These are phyloP conservation scores for Trogon melanurus DNA, from an alignment of 2,113 vertebrate genomes.

Conservation along the genomic window DNA sequence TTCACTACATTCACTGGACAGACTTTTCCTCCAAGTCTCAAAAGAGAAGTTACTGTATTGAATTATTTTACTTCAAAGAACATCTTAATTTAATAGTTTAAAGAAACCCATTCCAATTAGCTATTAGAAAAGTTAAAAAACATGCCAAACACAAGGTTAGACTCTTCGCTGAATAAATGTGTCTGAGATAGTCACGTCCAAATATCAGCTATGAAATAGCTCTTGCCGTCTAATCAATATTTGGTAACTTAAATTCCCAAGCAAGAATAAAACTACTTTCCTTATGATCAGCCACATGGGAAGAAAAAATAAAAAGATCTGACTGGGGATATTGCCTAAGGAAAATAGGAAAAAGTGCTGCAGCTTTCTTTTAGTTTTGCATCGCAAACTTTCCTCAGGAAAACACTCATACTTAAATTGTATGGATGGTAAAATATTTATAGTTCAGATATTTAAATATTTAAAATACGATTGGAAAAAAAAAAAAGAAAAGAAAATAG, in stretches of 20 bases:
- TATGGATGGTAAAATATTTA: slow-evolving; percentile 38
- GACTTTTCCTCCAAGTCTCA: not conserved
- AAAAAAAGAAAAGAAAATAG: not conserved
- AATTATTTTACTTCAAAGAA: not conserved
- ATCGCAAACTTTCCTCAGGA: not conserved
- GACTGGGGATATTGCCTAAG: not conserved
- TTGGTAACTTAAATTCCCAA: not conserved
- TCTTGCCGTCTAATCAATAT: not conserved
- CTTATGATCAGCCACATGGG: not conserved
- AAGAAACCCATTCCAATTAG: not conserved
- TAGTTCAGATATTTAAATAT: slow-evolving; percentile 46
- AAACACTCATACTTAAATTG: not conserved
- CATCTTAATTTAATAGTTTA: not conserved
- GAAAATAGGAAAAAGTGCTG: not conserved
- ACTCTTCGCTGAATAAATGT: not conserved
- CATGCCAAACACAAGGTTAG: not conserved
- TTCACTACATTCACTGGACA: not conserved
- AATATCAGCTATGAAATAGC: not conserved
- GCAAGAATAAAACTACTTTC: not conserved
- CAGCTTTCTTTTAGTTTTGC: not conserved
- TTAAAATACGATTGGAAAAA: not conserved
- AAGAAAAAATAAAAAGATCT: not conserved
- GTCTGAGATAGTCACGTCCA: not conserved
- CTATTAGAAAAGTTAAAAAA: not conserved
- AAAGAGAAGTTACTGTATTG: not conserved